Evolutionary conservation across 2,888 invertebrate species (phyloP).

Genomic region (Drosophila paracracens): DNA sequence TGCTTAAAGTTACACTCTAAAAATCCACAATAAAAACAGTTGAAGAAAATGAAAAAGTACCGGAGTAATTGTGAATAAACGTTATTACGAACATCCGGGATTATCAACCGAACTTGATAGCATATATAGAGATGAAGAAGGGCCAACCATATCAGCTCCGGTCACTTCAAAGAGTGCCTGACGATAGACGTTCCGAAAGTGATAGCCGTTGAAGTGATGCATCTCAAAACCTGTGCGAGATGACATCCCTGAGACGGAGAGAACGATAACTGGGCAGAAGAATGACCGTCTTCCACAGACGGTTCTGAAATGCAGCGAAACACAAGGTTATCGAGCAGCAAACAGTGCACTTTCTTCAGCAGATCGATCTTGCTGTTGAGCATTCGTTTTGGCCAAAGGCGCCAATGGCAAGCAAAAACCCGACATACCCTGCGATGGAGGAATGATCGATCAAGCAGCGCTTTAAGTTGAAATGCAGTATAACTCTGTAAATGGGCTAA

Average conservation of each 20-base stretch:
- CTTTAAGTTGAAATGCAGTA: not conserved
- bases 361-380: not conserved
- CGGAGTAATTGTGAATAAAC: no score
- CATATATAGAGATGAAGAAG: not conserved
- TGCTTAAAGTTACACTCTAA: no score
- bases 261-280: not conserved
- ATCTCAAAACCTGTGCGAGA: not conserved
- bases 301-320: not conserved
- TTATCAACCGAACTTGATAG: not conserved
- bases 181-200: not conserved
- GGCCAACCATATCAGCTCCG: not conserved
- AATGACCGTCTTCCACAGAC: not conserved
- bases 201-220: not conserved
- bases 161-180: not conserved
- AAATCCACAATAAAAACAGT: no score
- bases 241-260: not conserved
- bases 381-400: no score
- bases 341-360: not conserved
- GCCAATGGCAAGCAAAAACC: not conserved
- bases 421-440: not conserved
- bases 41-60: no score
- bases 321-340: not conserved
- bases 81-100: no score
- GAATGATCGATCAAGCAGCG: not conserved
- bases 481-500: not conserved